Conservation (phyloP, 2,888 invertebrate species). For the Agrochola circellaris region DNA sequence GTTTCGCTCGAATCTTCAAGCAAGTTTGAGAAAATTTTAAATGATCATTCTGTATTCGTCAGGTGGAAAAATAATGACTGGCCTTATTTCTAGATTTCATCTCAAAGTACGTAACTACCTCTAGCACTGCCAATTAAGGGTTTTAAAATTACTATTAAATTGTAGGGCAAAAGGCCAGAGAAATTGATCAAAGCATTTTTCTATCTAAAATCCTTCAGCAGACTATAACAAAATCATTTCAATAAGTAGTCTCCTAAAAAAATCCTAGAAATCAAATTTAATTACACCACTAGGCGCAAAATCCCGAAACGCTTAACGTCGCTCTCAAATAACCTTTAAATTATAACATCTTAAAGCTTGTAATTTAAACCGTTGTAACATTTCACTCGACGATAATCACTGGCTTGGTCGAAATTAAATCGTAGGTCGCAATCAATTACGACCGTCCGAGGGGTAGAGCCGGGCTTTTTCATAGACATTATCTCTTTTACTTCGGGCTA, state of each 20-base stretch:
- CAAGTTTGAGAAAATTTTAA: neutral
- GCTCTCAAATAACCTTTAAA: slow-evolving; percentile 57
- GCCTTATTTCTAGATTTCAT: neutral
- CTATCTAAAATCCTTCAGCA: neutral
- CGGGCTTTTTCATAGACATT: slow-evolving; percentile 70
- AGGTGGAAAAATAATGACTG: neutral
- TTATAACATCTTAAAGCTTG: slow-evolving; percentile 58
- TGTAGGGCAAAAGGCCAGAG: neutral
- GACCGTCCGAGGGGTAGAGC: slow-evolving; percentile 58
- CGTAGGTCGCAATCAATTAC: slow-evolving; percentile 75
- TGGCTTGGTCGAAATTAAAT: slow-evolving; percentile 73
- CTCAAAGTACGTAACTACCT: neutral
- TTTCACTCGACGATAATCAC: slow-evolving; percentile 69
- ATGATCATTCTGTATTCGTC: neutral
- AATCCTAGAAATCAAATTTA: slow-evolving; percentile 46
- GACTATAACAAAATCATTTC: slow-evolving; percentile 20
- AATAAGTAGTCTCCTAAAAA: slow-evolving; percentile 28
- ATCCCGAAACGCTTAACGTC: slow-evolving; percentile 47
- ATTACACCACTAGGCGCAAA: slow-evolving; percentile 36
- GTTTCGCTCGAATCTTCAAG: too few relatives aligned
- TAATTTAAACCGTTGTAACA: slow-evolving; percentile 55
- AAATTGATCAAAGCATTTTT: neutral
- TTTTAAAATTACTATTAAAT: neutral
- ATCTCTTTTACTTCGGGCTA: slow-evolving; percentile 62
- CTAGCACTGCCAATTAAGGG: neutral